These are phyloP conservation scores for Steromphala cineraria DNA, from an alignment of 2,888 invertebrate genomes.

Conservation along the genomic window DNA sequence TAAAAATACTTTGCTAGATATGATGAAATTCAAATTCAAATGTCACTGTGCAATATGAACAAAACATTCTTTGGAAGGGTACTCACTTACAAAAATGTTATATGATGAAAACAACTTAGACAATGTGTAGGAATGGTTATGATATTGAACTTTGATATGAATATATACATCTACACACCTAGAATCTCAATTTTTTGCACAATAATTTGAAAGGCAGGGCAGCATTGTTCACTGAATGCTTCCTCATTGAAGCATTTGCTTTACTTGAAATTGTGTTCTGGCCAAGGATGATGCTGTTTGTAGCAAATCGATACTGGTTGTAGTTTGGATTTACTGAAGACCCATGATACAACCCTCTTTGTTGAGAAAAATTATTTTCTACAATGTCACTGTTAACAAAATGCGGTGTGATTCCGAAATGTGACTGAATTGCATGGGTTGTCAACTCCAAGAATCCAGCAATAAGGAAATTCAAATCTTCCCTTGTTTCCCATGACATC, in stretches of 20 bases:
- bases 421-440: background rate
- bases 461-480: slow-evolving; percentile 12
- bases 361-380: slow-evolving; percentile 23
- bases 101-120: too few species aligned
- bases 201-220: background rate
- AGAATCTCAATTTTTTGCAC: background rate
- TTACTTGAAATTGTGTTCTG: background rate
- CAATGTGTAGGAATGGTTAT: too few species aligned
- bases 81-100: too few species aligned
- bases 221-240: background rate
- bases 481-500: slow-evolving; percentile 31
- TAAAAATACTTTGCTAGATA: too few species aligned
- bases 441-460: too few species aligned
- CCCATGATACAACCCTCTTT: slow-evolving; percentile 12
- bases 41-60: too few species aligned
- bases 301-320: background rate
- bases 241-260: background rate
- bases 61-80: too few species aligned
- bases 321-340: slow-evolving; percentile 19
- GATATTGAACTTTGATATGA: too few species aligned
- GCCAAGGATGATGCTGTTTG: slow-evolving; percentile 16
- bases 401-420: background rate
- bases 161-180: too few species aligned
- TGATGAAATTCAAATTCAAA: too few species aligned
- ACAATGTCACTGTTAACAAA: slow-evolving; percentile 16